Conservation (phyloP, 2,797 vertebrate species). For the Coluber constrictor region DNA sequence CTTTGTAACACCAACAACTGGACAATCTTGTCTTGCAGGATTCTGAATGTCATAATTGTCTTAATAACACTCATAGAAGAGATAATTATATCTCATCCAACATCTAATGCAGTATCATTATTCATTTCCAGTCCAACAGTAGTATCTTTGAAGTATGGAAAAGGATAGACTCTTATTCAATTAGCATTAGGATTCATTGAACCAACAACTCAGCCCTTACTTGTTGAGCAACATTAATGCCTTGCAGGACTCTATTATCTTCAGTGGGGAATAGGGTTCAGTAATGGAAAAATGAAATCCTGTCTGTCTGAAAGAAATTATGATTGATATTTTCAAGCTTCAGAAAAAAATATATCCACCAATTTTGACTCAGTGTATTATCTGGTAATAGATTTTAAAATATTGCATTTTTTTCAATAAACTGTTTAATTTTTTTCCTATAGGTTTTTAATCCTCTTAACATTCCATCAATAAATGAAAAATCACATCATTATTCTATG, state of each 20-base stretch:
- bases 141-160: background rate
- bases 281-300: background rate
- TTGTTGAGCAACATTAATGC: background rate
- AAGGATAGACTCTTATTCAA: background rate
- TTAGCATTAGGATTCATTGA: background rate
- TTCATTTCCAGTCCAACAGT: background rate
- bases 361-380: conserved; percentile 6
- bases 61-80: background rate
- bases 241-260: background rate
- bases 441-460: background rate
- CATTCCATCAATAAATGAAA: background rate
- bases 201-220: background rate
- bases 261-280: background rate
- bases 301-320: background rate
- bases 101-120: background rate
- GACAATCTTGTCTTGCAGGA: background rate
- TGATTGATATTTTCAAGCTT: background rate
- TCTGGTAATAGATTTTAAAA: background rate
- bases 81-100: background rate
- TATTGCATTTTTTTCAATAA: background rate
- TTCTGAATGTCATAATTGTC: background rate
- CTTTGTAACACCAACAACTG: background rate
- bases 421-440: background rate
- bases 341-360: background rate
- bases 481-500: background rate